These are phyloP conservation scores for Cheiracanthium punctorium DNA, from an alignment of 2,888 invertebrate species.

Conservation along the genomic window DNA sequence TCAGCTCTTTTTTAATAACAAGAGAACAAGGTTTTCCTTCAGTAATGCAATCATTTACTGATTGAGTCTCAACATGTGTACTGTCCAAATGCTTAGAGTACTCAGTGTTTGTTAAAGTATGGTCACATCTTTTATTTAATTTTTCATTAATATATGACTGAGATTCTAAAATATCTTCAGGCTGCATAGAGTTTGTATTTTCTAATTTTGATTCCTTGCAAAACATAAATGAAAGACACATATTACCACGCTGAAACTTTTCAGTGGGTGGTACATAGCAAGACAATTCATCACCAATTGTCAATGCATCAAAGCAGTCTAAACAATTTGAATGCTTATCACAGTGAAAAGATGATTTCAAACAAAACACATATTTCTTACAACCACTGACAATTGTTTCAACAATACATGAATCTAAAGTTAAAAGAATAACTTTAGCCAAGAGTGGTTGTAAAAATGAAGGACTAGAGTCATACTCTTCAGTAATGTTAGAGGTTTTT, in stretches of 20 bases:
- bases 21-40: neutral
- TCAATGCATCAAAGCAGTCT: slow-evolving; percentile 28
- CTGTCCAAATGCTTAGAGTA: too few species aligned
- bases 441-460: slow-evolving; percentile 29
- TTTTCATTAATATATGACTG: too few species aligned
- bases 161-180: too few species aligned
- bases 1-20: neutral
- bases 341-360: slow-evolving; percentile 41
- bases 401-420: slow-evolving; percentile 39
- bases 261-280: slow-evolving; percentile 38
- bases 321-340: slow-evolving; percentile 32
- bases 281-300: slow-evolving; percentile 26
- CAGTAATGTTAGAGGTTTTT: too few species aligned
- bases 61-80: too few species aligned
- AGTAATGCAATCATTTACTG: too few species aligned
- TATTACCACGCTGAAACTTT: neutral
- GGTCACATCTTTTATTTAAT: too few species aligned
- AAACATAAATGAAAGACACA: slow-evolving; percentile 51
- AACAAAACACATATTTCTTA: slow-evolving; percentile 36
- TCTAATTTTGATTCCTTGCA: neutral
- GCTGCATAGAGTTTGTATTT: too few species aligned
- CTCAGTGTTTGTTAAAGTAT: too few species aligned
- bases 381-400: neutral
- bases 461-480: too few species aligned
- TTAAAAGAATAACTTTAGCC: slow-evolving; percentile 33